Conservation (phyloP, 1,140 invertebrate genomes). For the Sitobion miscanthi region DNA sequence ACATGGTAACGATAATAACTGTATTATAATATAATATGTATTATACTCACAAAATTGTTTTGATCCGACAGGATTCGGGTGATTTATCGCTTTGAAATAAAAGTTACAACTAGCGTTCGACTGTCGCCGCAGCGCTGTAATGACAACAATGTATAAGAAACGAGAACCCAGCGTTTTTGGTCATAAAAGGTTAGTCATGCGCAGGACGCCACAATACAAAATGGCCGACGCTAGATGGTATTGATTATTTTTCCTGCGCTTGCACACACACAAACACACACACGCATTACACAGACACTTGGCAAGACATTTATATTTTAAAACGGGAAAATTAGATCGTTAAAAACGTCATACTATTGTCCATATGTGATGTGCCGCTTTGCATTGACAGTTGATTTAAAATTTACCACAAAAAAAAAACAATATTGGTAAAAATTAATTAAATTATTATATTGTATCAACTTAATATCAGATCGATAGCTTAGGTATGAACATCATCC, state of each 20-base stretch:
- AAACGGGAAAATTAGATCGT: too few species aligned
- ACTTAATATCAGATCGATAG: too few species aligned
- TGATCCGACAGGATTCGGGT: not conserved
- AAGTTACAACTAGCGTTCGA: slow-evolving; percentile 17
- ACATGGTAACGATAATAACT: not conserved
- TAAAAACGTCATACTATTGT: too few species aligned
- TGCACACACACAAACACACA: not conserved
- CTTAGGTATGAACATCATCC: too few species aligned
- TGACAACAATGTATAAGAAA: not conserved
- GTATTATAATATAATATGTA: too few species aligned
- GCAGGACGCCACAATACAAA: slow-evolving; percentile 42
- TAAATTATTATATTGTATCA: too few species aligned
- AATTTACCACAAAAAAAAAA: too few species aligned
- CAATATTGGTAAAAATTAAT: too few species aligned
- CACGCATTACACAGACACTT: not conserved
- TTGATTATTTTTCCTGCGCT: slow-evolving; percentile 43
- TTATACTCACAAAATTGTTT: slow-evolving; percentile 14
- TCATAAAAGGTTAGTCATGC: slow-evolving; percentile 49
- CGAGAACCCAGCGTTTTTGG: slow-evolving; percentile 11
- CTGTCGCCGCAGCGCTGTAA: not conserved
- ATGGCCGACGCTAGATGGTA: slow-evolving; percentile 37
- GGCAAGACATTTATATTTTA: not conserved
- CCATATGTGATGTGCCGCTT: too few species aligned
- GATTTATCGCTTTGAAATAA: not conserved
- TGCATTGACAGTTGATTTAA: too few species aligned